These are phyloP conservation scores for Boloria euphrosyne DNA, from an alignment of 2,888 invertebrate species.

Conservation along the genomic window DNA sequence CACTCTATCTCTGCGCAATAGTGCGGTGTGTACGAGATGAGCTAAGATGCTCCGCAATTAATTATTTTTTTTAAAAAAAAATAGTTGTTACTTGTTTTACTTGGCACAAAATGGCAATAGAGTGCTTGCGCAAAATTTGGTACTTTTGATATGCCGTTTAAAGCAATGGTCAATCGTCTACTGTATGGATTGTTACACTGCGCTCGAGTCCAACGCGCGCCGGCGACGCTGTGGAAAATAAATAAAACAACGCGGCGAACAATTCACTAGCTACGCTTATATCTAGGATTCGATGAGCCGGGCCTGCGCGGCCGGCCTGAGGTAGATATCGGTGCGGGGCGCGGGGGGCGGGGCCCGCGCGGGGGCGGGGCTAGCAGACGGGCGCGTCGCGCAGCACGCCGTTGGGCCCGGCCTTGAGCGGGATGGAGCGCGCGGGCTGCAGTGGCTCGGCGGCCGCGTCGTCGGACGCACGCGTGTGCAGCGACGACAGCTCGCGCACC, in stretches of 20 bases:
- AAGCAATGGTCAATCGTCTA: too few species aligned
- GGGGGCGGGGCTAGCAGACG: conserved; percentile 38
- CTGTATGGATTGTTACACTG: too few species aligned
- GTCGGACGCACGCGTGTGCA: conserved; percentile 66
- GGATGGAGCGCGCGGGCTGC: conserved; percentile 46
- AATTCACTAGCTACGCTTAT: conserved; percentile 72
- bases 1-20: too few species aligned
- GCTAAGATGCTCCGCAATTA: too few species aligned
- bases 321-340: conserved; percentile 55
- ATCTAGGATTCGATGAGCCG: conserved; percentile 75
- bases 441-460: conserved; percentile 68
- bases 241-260: conserved; percentile 57
- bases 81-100: too few species aligned
- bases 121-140: too few species aligned
- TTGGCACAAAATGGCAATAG: too few species aligned
- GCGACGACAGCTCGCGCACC: conserved; percentile 77
- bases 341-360: conserved; percentile 17
- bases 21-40: too few species aligned
- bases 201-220: conserved; percentile 1
- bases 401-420: conserved; percentile 52
- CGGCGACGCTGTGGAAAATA: conserved; percentile 48
- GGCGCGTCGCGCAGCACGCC: conserved; percentile 53
- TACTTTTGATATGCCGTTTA: too few species aligned
- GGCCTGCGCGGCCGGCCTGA: conserved; percentile 51
- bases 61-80: too few species aligned